These are phyloP conservation scores for Parauchenoglanis punctatus DNA, from an alignment of 2,797 vertebrate species.

Conservation along the genomic window DNA sequence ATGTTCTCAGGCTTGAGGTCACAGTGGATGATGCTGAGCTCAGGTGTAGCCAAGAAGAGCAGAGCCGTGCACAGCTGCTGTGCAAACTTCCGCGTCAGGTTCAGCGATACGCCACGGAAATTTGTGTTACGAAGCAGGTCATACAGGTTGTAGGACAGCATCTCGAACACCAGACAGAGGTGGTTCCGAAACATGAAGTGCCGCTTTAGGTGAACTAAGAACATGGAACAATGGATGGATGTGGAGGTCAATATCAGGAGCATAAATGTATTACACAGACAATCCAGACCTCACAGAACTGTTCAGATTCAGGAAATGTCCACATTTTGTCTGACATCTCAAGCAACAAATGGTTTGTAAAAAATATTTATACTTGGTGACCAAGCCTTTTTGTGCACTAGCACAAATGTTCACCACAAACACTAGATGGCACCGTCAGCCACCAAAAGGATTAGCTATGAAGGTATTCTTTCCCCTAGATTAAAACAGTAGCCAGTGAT, in stretches of 20 bases:
- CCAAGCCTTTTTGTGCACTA: neutral
- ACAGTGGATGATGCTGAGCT: conserved; percentile 99
- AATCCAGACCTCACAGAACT: neutral
- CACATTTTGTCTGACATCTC: neutral
- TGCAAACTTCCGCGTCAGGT: conserved; percentile 98
- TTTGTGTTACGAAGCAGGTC: conserved; percentile 98
- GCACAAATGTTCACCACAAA: neutral
- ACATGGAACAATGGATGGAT: conserved; percentile 2
- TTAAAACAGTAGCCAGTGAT: neutral
- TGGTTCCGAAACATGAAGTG: conserved; percentile 99
- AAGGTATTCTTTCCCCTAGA: neutral
- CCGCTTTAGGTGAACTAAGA: conserved; percentile 94
- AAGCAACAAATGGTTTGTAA: neutral
- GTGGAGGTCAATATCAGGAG: neutral
- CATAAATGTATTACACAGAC: conserved; percentile 35
- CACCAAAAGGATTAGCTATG: neutral
- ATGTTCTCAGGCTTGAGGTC: conserved; percentile 99
- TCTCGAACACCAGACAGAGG: conserved; percentile 99
- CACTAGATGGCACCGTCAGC: conserved; percentile 40
- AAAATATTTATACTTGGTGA: neutral
- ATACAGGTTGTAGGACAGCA: conserved; percentile 98
- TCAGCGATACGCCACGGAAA: conserved; percentile 98
- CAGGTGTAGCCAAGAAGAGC: conserved; percentile 98
- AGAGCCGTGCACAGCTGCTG: conserved; percentile 99
- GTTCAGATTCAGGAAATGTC: too few relatives aligned